A percentile compares a stretch with the other conserved stretches of the same genome.
Evolutionary conservation across 2,888 invertebrate genomes (phyloP).

Genomic region (Malacosoma neustria): DNA sequence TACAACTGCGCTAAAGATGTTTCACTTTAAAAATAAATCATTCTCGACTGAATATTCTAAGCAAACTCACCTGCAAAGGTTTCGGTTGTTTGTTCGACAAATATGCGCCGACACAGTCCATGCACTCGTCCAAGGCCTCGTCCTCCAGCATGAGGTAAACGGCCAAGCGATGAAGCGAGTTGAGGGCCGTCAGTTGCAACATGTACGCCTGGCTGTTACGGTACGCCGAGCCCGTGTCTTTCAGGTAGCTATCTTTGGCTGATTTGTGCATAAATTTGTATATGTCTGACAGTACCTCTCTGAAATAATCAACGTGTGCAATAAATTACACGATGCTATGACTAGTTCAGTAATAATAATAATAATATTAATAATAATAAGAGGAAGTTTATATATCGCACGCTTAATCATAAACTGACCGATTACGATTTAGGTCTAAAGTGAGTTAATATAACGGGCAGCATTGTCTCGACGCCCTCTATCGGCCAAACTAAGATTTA

Average conservation of each 20-base stretch:
- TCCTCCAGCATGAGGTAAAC: conserved; percentile 60
- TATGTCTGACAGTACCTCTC: conserved; percentile 80
- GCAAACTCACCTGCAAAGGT: conserved; percentile 73
- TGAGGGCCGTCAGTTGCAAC: conserved; percentile 68
- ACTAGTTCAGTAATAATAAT: too few species aligned
- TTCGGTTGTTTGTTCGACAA: conserved; percentile 76
- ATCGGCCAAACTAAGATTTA: too few species aligned
- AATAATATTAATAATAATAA: too few species aligned
- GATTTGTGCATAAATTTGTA: conserved; percentile 69
- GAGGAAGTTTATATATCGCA: too few species aligned
- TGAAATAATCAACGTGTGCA: conserved; percentile 32
- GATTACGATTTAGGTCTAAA: too few species aligned
- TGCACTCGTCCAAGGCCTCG: conserved; percentile 42
- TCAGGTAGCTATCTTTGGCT: conserved; percentile 72
- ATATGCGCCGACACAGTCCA: conserved; percentile 63
- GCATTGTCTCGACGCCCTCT: too few species aligned
- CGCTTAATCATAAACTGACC: too few species aligned
- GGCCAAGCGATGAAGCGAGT: conserved; percentile 57
- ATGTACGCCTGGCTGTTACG: conserved; percentile 62
- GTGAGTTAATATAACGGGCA: too few species aligned
- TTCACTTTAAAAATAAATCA: neutral
- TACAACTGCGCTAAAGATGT: too few species aligned
- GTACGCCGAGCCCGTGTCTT: conserved; percentile 74
- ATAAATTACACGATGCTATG: too few species aligned
- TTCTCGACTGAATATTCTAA: neutral